phyloP scores from a whole-genome alignment of 2,797 vertebrate species.

The Limnodromus scolopaceus region DNA sequence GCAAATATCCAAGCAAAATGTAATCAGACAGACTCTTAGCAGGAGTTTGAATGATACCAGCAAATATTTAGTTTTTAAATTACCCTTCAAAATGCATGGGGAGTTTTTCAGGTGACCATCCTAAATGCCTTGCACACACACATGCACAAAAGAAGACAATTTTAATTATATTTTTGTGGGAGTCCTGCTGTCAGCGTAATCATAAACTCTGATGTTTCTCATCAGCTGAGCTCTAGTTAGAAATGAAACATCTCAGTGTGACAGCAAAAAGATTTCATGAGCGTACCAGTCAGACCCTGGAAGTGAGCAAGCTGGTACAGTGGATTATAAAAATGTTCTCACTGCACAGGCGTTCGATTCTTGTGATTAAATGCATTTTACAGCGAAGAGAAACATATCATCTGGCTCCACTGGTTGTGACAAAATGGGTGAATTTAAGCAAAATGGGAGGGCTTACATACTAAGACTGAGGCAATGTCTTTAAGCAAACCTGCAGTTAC shows the following conservation, averaged over 20 bases:
- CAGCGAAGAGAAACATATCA: neutral
- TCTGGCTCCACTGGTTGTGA: neutral
- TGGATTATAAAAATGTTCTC: conserved; percentile 9
- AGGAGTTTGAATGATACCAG: neutral
- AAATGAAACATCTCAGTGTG: conserved; percentile 45
- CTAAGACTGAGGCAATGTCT: neutral
- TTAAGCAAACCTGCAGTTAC: neutral
- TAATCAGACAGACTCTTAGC: neutral
- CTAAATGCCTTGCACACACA: neutral
- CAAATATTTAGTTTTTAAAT: neutral
- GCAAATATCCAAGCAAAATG: neutral
- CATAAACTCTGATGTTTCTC: conserved; percentile 33
- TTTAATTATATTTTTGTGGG: conserved; percentile 19
- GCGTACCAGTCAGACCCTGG: neutral
- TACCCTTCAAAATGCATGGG: neutral
- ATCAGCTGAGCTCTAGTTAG: conserved; percentile 2
- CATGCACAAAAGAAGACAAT: neutral
- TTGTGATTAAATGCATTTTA: conserved; percentile 16
- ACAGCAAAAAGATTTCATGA: conserved; percentile 41
- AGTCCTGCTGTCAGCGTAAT: conserved; percentile 6
- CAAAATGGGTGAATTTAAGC: neutral
- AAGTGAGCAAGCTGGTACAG: conserved; percentile 20
- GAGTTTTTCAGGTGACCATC: neutral
- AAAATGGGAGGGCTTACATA: too few species aligned
- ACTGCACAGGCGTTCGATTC: neutral